A percentile compares a stretch with the other conserved stretches of the same genome.
phyloP scores from a whole-genome alignment of 2,888 invertebrate species.

The Drosophila greeni region DNA sequence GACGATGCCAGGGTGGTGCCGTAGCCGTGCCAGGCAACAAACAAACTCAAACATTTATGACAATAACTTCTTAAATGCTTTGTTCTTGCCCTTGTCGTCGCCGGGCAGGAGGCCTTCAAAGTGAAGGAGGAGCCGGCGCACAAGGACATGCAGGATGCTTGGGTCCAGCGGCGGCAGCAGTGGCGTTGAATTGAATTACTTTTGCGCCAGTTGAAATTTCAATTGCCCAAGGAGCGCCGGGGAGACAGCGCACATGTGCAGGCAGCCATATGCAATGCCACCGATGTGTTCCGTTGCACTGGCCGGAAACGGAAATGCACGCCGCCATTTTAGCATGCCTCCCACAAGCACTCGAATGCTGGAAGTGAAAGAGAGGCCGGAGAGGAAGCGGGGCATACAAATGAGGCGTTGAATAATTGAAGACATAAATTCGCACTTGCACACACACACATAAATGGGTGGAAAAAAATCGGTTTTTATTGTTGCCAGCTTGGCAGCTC shows the following conservation, averaged over 20 bases:
- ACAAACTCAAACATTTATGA: conserved; percentile 73
- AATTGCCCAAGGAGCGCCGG: conserved; percentile 54
- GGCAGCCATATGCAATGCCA: conserved; percentile 60
- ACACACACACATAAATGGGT: conserved; percentile 38
- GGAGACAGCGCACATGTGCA: conserved; percentile 60
- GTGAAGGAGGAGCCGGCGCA: conserved; percentile 33
- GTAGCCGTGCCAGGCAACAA: conserved; percentile 38
- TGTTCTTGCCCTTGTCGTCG: conserved; percentile 49
- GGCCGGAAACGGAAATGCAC: conserved; percentile 74
- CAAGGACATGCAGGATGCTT: conserved; percentile 55
- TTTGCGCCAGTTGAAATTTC: conserved; percentile 73
- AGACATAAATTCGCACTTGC: conserved; percentile 73
- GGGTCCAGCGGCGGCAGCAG: conserved; percentile 46
- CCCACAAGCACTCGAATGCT: conserved; percentile 25
- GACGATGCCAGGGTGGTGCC: not conserved
- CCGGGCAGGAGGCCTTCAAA: conserved; percentile 28
- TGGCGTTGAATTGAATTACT: conserved; percentile 75
- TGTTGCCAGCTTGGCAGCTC: conserved; percentile 44
- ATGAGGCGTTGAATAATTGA: conserved; percentile 76
- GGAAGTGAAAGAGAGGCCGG: conserved; percentile 3
- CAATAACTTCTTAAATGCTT: conserved; percentile 75
- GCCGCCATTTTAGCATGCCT: conserved; percentile 68
- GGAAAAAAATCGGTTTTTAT: conserved; percentile 44
- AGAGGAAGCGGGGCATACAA: conserved; percentile 55
- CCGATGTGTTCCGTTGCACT: conserved; percentile 42